These are phyloP conservation scores for Nymphalis polychloros DNA, from an alignment of 2,888 invertebrate genomes.

Conservation along the genomic window DNA sequence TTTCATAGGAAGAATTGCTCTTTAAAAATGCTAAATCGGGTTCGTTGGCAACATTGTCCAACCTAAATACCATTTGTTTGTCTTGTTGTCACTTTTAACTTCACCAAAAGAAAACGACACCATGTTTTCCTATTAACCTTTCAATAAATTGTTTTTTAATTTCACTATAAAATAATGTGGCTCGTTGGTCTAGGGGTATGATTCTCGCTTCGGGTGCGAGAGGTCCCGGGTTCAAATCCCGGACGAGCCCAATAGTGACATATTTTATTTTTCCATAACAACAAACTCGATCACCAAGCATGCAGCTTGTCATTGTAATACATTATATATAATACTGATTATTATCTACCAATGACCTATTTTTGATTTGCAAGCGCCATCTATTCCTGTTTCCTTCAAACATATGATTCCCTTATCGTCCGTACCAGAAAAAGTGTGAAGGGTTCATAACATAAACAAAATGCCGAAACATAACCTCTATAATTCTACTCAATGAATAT, in stretches of 20 bases:
- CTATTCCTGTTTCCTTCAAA: conserved; percentile 26
- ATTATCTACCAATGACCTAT: conserved; percentile 34
- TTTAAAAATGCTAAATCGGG: too few species aligned
- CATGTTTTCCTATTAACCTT: not conserved
- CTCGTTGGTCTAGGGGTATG: conserved; percentile 84
- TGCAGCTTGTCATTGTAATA: not conserved
- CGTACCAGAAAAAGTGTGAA: conserved; percentile 8
- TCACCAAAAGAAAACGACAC: too few species aligned
- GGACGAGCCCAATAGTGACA: conserved; percentile 71
- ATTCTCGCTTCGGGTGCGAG: conserved; percentile 84
- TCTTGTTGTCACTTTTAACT: not conserved
- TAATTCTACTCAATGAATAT: conserved; percentile 3
- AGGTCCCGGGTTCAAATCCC: conserved; percentile 84
- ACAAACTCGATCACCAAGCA: not conserved
- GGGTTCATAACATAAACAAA: conserved; percentile 31
- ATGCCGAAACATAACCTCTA: conserved; percentile 39
- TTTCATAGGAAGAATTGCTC: not conserved
- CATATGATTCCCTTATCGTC: conserved; percentile 5
- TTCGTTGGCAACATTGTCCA: not conserved
- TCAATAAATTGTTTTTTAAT: conserved; percentile 43
- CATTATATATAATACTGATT: not conserved
- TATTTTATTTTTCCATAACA: conserved; percentile 36
- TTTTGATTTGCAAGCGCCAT: conserved; percentile 43
- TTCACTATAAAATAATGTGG: conserved; percentile 49
- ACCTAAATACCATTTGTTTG: not conserved